phyloP scores from a whole-genome alignment of 2,888 invertebrate genomes.

The Matsumyia berberina region DNA sequence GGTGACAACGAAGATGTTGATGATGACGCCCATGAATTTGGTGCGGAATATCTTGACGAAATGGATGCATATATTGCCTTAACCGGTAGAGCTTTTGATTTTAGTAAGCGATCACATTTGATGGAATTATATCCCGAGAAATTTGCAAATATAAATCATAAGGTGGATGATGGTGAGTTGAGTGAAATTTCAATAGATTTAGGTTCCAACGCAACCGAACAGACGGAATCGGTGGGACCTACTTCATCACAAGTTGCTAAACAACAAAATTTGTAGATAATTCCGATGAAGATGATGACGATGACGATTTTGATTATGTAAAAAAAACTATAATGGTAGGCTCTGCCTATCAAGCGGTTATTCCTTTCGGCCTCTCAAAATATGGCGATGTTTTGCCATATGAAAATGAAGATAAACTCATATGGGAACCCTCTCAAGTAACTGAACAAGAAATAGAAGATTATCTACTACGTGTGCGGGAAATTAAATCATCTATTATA shows the following conservation, averaged over 20 bases:
- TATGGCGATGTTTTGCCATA: constrained; percentile 97
- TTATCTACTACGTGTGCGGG: constrained; percentile 87
- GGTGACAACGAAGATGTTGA: constrained; percentile 83
- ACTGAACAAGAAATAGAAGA: constrained; percentile 90
- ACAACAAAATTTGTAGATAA: constrained; percentile 12
- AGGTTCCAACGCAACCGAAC: too few species aligned
- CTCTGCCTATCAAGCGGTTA: constrained; percentile 95
- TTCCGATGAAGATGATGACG: constrained; percentile 77
- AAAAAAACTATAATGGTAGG: constrained; percentile 95
- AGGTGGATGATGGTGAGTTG: constrained; percentile 90
- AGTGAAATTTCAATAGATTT: too few species aligned
- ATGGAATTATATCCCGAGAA: constrained; percentile 85
- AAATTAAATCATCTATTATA: constrained; percentile 78
- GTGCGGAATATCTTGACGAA: constrained; percentile 72
- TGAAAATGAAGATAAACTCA: constrained; percentile 96
- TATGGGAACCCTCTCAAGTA: constrained; percentile 95
- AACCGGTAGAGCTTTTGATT: constrained; percentile 30
- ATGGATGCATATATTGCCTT: constrained; percentile 82
- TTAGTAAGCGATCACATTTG: constrained; percentile 85
- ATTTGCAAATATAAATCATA: constrained; percentile 73
- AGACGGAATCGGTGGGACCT: too few species aligned
- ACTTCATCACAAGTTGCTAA: too few species aligned
- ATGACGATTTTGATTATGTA: constrained; percentile 80
- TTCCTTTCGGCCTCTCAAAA: constrained; percentile 95
- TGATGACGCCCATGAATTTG: constrained; percentile 76